Percentiles rank a stretch among this genome's conserved stretches.
These are phyloP conservation scores for Dolichoris vasculosae DNA, from an alignment of 1,140 invertebrate genomes.

Conservation along the genomic window DNA sequence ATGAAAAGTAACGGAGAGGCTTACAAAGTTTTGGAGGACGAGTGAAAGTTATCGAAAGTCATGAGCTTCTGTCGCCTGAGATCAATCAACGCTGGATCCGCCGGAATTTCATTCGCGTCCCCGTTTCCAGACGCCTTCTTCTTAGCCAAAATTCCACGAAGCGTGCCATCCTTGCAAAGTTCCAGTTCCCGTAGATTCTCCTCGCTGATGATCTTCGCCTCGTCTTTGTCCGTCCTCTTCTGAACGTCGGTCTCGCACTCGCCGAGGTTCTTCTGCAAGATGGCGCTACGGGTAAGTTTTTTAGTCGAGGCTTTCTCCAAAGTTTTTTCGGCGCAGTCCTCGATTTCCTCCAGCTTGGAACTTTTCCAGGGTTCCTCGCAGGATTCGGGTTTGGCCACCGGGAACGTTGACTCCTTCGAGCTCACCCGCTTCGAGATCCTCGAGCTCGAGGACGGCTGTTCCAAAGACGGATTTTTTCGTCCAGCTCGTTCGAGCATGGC, in stretches of 20 bases:
- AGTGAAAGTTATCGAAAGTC: neutral
- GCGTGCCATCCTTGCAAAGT: conserved; percentile 35
- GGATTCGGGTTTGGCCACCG: neutral
- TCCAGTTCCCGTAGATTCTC: conserved; percentile 22
- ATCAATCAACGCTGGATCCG: conserved; percentile 53
- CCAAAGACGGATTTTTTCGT: conserved; percentile 56
- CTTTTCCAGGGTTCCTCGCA: conserved; percentile 2
- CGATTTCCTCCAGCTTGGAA: neutral
- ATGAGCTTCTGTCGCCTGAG: conserved; percentile 36
- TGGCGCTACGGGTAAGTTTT: conserved; percentile 63
- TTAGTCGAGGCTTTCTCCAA: conserved; percentile 26
- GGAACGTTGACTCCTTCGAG: neutral
- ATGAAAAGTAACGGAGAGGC: neutral
- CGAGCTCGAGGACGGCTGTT: neutral
- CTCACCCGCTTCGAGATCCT: neutral
- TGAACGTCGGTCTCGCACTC: conserved; percentile 52
- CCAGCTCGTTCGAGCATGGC: conserved; percentile 58
- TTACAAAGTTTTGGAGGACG: conserved; percentile 39
- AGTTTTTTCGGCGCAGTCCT: neutral
- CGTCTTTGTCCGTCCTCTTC: conserved; percentile 51
- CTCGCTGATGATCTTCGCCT: conserved; percentile 64
- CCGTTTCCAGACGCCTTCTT: conserved; percentile 37
- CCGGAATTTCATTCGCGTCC: conserved; percentile 57
- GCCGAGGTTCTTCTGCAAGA: conserved; percentile 65
- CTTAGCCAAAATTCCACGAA: conserved; percentile 34